Evolutionary conservation across 2,113 vertebrate species (phyloP).

Genomic region (Nipponia nippon): DNA sequence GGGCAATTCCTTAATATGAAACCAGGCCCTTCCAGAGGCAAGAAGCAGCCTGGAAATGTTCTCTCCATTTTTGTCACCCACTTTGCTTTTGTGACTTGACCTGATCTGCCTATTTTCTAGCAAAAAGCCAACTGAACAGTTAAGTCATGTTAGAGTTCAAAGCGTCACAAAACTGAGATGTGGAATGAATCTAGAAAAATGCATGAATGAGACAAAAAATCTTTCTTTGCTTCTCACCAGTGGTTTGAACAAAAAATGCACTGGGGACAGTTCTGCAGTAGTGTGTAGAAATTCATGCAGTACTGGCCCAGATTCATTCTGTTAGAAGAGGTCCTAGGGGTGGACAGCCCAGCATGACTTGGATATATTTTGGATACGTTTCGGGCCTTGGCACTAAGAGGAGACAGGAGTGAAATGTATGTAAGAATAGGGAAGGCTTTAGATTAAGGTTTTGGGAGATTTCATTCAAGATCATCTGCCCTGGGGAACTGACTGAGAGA

Average conservation of each 20-base stretch:
- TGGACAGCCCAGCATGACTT: background rate
- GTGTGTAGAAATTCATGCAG: background rate
- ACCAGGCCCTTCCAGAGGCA: background rate
- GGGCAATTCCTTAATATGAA: background rate
- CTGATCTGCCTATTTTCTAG: background rate
- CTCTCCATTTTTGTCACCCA: background rate
- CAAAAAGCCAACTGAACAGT: background rate
- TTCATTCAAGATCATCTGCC: background rate
- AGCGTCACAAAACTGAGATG: background rate
- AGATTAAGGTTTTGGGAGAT: background rate
- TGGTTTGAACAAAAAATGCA: background rate
- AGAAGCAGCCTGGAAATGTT: background rate
- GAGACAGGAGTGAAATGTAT: background rate
- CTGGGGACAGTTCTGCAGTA: background rate
- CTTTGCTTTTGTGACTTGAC: background rate
- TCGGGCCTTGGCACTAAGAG: background rate
- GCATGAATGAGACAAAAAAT: background rate
- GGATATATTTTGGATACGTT: background rate
- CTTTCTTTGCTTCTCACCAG: background rate
- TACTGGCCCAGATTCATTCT: background rate
- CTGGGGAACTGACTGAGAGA: background rate
- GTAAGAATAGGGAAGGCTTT: background rate
- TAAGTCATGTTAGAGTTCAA: background rate
- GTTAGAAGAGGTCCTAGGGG: background rate
- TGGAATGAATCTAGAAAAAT: background rate